Base-by-base conservation (phyloP, 2,797 vertebrate species). In the Hylomyscus alleni region DNA sequence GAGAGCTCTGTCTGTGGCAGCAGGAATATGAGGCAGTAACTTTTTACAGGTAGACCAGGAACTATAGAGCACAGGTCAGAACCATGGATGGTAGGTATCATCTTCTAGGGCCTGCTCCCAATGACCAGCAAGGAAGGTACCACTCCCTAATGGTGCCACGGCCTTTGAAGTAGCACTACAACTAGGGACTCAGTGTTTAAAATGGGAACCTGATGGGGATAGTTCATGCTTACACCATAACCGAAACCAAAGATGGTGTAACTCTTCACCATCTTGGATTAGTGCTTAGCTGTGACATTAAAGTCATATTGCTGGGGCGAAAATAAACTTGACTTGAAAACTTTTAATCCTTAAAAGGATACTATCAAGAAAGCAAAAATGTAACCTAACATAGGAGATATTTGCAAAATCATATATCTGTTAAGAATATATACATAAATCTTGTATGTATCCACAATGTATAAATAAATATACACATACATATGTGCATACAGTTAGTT, bases 321-420 rank as follows among this genome's bases (percentile, higher is more conserved):
- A 82, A 52, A 58, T 22, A 15, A 52, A 76, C 17, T 73, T 44
- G 13, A 77, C 40, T 91, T 77, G 37, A 88, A 92, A 50, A 22
- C 29, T 20, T 85, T 52, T n/a, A 12, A 15, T 67, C 14, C 50
- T 90, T 92, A 58, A 56, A 50, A 84, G 60, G 29, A 62, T 78
- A 73, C 29, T 73, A 34, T 84, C 62, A 78, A 78, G 72, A 77
- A 88, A 89, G 58, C 50, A 29, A 83, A 83, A 89, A 54, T 69
- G 29, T 7, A 62, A 3, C 9, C 3, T 6, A 90, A 47, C 83
- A 72, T 78, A 47, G 31, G 10, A 65, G 84, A 84, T 31, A 65
- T 85, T 47, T 72, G 78, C 44, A 84, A 89, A 88, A 56, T 67
- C 85, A 8, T 80, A 29, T 92, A 34, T 75, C 24, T 89, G 19